A percentile compares a stretch with the other conserved stretches of the same genome.
phyloP scores from a whole-genome alignment of 1,140 invertebrate genomes.

The Popillia japonica region DNA sequence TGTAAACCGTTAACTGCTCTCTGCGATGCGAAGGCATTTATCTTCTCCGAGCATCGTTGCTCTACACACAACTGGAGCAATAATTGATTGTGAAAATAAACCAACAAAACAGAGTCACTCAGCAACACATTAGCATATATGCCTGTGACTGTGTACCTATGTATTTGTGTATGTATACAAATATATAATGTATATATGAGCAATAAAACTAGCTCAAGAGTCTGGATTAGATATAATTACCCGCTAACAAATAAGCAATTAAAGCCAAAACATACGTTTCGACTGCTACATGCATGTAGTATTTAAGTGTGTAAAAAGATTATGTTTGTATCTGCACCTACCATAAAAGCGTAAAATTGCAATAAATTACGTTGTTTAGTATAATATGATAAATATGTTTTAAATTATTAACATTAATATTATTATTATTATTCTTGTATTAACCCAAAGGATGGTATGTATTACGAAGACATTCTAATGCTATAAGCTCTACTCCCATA shows the following conservation, averaged over 20 bases:
- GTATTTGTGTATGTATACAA: slow-evolving; percentile 17
- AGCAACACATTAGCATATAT: slow-evolving; percentile 25
- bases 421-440: too few species aligned
- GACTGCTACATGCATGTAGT: slow-evolving; percentile 3
- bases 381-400: too few species aligned
- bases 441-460: too few species aligned
- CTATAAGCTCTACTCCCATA: too few species aligned
- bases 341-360: too few species aligned
- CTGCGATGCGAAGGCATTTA: slow-evolving; percentile 29
- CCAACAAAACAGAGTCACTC: slow-evolving; percentile 24
- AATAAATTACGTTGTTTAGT: too few species aligned
- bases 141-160: background rate
- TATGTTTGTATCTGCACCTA: too few species aligned
- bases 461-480: too few species aligned
- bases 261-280: slow-evolving; percentile 6
- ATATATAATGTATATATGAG: too few species aligned
- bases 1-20: slow-evolving; percentile 30
- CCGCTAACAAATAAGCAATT: slow-evolving; percentile 23
- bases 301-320: too few species aligned
- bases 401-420: too few species aligned
- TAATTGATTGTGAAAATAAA: slow-evolving; percentile 33
- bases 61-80: slow-evolving; percentile 22
- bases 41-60: slow-evolving; percentile 5
- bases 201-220: slow-evolving; percentile 29
- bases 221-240: slow-evolving; percentile 22